phyloP scores from a whole-genome alignment of 2,113 vertebrate genomes.

The Hystrix cristata region DNA sequence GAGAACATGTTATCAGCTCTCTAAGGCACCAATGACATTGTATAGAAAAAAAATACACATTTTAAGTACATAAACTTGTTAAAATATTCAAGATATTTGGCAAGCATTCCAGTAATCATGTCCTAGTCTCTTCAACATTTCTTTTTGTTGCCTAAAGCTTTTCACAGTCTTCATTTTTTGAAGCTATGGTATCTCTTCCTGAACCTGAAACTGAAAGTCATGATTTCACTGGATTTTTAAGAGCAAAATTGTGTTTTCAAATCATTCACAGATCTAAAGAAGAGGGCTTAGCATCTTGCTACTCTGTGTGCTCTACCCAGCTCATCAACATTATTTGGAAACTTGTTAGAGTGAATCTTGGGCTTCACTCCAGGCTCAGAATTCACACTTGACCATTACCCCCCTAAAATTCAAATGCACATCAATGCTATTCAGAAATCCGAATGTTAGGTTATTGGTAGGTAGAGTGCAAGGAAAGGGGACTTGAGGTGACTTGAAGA shows the following conservation, averaged over 20 bases:
- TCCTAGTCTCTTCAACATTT: not conserved
- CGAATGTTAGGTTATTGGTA: not conserved
- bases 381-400: not conserved
- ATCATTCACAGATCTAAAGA: not conserved
- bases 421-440: not conserved
- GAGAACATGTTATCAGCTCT: constrained; percentile 39
- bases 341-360: not conserved
- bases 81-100: constrained; percentile 17
- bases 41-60: not conserved
- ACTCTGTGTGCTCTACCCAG: not conserved
- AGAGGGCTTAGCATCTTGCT: not conserved
- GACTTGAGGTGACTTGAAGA: not conserved
- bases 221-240: not conserved
- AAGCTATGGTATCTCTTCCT: not conserved
- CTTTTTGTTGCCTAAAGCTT: not conserved
- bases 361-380: not conserved
- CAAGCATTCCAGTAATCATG: not conserved
- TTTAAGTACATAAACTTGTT: constrained; percentile 47
- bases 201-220: not conserved
- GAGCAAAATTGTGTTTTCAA: not conserved
- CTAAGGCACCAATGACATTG: not conserved
- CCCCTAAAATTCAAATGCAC: not conserved
- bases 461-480: not conserved
- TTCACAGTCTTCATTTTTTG: not conserved
- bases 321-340: not conserved